Percentiles rank a stretch among this genome's conserved stretches.
phyloP scores from a whole-genome alignment of 2,797 vertebrate genomes.

The Lemur catta region DNA sequence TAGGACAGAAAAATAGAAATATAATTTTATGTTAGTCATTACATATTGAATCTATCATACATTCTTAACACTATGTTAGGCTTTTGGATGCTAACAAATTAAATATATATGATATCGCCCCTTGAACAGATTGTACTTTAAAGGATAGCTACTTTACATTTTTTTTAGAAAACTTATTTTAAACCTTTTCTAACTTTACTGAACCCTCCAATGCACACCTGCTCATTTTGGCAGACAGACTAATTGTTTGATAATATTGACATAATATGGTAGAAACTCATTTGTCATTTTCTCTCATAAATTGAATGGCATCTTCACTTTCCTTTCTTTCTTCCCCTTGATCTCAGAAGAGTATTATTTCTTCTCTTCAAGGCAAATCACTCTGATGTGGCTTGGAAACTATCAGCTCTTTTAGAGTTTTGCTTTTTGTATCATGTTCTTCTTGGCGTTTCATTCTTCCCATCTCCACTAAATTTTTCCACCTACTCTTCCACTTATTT shows the following conservation, averaged over 20 bases:
- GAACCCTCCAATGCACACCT: neutral
- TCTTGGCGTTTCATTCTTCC: neutral
- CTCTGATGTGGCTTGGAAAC: neutral
- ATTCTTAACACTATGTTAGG: neutral
- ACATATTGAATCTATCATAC: neutral
- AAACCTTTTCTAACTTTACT: neutral
- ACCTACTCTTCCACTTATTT: neutral
- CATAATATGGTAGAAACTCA: neutral
- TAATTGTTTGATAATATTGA: neutral
- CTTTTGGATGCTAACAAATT: neutral
- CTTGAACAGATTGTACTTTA: neutral
- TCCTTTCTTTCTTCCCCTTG: neutral
- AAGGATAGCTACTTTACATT: neutral
- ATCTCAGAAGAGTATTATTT: neutral
- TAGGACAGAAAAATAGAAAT: neutral
- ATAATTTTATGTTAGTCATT: neutral
- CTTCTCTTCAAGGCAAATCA: neutral
- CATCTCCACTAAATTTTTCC: neutral
- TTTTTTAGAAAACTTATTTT: neutral
- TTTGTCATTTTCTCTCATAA: neutral
- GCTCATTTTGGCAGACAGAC: neutral
- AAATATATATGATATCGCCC: neutral
- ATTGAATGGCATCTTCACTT: neutral
- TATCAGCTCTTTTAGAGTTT: neutral
- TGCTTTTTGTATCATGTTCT: neutral